Base-by-base conservation (phyloP, 2,888 invertebrate species). In the Tipula lateralis region DNA sequence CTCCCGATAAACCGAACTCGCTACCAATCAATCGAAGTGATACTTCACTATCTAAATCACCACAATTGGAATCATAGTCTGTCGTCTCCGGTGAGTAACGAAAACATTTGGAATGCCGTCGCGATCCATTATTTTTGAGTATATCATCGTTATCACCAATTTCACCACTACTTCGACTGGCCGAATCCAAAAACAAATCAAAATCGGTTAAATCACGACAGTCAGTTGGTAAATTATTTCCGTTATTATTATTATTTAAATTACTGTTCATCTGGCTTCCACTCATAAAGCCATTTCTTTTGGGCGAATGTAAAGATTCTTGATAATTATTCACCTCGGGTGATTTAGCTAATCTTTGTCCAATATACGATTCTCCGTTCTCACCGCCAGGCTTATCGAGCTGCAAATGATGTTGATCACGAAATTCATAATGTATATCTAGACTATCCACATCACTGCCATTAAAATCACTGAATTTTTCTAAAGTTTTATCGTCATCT, bases 41-140 rank as follows among this genome's bases (percentile, higher is more conserved):
- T 30, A 84, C 29, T 90, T 96, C 95, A 89, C 96, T 97, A 90
- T 96, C 96, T 87, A 96, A 92, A 89, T 96, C 96, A 24, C 93
- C 93, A 88, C 94, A 94, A 89, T 95, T 95, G 86, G 95, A 96
- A 90, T 96, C 97, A 89, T 96, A 96, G 91, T 97, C 97, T 85
- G 97, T 97, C 85, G 96, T 96, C 91, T 97, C 97, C 5, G 97
- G 96, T 66, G 97, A 97, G 85, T 97, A 93, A 29, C 96, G 96
- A 90, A 97, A 97, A 89, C 96, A 96, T 86, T 95, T 92, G 87
- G 93, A 93, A 88, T 94, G 93, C 85, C 94, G 86, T 84, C 89
- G 89, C n/a, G 84, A 44, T 16, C 36, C 80, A 34, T 81, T 80
- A 87, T 89, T 90, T 86, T 89, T 89, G 87, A 90, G 89, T 85